phyloP scores from a whole-genome alignment of 2,113 vertebrate species.

The Eleginops maclovinus region DNA sequence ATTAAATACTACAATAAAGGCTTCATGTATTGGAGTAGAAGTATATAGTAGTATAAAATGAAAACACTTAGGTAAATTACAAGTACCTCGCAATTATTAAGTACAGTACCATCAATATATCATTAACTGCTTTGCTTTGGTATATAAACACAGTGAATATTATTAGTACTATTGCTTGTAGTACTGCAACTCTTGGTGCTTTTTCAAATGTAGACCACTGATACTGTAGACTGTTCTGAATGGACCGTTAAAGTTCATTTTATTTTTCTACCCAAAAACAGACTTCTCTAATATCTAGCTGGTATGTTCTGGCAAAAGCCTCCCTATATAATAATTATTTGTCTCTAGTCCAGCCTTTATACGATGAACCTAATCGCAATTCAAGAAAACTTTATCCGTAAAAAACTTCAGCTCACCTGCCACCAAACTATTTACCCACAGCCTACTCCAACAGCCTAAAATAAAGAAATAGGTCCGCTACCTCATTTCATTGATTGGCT shows the following conservation, averaged over 20 bases:
- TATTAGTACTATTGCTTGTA: background rate
- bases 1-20: no score
- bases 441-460: background rate
- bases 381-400: background rate
- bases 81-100: no score
- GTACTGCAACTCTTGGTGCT: no score
- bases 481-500: background rate
- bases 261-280: background rate
- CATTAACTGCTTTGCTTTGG: constrained; percentile 6
- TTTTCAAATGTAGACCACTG: background rate
- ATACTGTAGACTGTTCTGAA: background rate
- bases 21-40: no score
- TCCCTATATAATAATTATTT: no score
- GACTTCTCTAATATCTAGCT: background rate
- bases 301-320: background rate
- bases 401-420: background rate
- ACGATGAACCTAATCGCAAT: background rate
- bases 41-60: no score
- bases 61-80: no score
- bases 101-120: background rate
- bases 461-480: background rate
- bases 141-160: background rate
- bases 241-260: background rate
- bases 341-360: background rate
- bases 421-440: background rate